phyloP scores from a whole-genome alignment of 2,888 invertebrate genomes.

The Amblyjoppa proteus region DNA sequence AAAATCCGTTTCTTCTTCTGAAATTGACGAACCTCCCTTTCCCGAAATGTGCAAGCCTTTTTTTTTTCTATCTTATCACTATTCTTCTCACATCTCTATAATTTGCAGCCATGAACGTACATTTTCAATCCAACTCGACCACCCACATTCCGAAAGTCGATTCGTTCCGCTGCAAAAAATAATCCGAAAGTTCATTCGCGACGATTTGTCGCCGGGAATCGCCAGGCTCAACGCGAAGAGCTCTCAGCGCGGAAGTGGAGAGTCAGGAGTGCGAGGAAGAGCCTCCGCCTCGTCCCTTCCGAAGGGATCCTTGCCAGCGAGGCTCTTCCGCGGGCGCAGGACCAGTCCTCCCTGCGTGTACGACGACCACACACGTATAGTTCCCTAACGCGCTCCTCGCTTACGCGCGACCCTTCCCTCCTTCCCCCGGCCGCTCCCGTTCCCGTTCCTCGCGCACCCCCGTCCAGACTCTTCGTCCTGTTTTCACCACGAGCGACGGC shows the following conservation, averaged over 20 bases:
- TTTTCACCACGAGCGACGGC: conserved; percentile 7
- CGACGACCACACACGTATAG: conserved; percentile 8
- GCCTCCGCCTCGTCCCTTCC: conserved; percentile 12
- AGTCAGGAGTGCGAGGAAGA: conserved; percentile 9
- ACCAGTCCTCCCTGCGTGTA: conserved; percentile 75
- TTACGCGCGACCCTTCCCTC: conserved; percentile 67
- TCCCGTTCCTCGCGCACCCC: conserved; percentile 48
- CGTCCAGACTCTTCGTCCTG: conserved; percentile 8
- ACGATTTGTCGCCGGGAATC: background rate
- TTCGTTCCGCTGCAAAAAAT: background rate
- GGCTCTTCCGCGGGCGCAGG: conserved; percentile 73
- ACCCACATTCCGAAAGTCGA: background rate
- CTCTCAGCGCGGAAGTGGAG: conserved; percentile 16
- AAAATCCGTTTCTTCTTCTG: background rate
- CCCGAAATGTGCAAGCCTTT: no score
- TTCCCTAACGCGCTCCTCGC: conserved; percentile 26
- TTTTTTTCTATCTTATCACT: no score
- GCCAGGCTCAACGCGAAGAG: background rate
- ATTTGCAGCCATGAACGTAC: background rate
- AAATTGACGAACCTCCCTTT: no score
- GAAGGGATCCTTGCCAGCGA: conserved; percentile 30
- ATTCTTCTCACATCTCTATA: background rate
- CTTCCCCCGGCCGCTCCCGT: conserved; percentile 48
- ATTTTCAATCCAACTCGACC: background rate
- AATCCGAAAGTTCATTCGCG: background rate